Percentiles rank a stretch among this genome's conserved stretches.
phyloP scores from a whole-genome alignment of 2,113 vertebrate genomes.

The Phycodurus eques region DNA sequence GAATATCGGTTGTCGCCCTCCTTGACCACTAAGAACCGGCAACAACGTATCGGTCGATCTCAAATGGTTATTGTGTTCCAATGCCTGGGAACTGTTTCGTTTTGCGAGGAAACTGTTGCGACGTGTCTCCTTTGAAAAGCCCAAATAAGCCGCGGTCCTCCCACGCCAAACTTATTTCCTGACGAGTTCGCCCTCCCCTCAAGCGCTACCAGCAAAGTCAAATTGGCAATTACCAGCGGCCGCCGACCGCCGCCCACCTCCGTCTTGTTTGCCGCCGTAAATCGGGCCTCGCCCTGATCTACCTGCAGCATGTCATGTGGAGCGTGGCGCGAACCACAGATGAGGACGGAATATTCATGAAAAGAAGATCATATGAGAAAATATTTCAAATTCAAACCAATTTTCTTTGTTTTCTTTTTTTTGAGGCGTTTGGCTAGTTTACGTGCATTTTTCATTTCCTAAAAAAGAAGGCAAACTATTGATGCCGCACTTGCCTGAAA shows the following conservation, averaged over 20 bases:
- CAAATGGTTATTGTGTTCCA: conserved; percentile 22
- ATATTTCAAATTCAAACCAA: no score
- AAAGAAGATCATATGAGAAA: neutral
- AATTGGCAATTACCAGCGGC: conserved; percentile 40
- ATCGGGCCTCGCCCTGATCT: conserved; percentile 30
- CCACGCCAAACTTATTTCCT: neutral
- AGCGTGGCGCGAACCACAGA: conserved; percentile 15
- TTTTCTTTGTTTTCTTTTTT: no score
- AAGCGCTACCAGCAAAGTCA: conserved; percentile 25
- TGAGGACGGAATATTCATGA: conserved; percentile 38
- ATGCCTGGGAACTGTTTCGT: neutral
- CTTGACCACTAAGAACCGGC: no score
- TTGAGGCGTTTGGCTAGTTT: no score
- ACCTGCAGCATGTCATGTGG: conserved; percentile 41
- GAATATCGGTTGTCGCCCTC: no score
- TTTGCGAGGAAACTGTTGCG: neutral
- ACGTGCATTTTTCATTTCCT: no score
- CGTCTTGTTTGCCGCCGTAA: conserved; percentile 37
- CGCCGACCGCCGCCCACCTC: conserved; percentile 22
- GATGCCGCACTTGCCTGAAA: no score
- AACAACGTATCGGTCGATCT: no score
- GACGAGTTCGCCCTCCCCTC: conserved; percentile 11
- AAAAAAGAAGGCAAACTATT: no score
- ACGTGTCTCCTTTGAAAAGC: no score
- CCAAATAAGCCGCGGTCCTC: neutral